Percentiles rank a stretch among this genome's conserved stretches.
Evolutionary conservation across 2,888 invertebrate species (phyloP).

Genomic region (Drosophila engyochracea): DNA sequence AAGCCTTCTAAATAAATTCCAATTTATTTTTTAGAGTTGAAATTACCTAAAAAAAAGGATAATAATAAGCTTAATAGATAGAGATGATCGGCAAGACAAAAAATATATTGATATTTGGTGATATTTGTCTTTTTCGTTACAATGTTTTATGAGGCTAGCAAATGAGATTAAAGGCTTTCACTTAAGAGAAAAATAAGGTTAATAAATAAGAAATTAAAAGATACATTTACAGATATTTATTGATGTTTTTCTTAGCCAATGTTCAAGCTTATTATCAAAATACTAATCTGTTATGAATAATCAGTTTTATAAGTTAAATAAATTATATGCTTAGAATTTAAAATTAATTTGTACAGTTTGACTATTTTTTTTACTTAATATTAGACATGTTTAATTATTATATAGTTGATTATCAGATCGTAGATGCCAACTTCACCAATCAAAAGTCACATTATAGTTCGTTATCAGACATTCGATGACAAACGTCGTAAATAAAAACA

Average conservation of each 20-base stretch:
- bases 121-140: background rate
- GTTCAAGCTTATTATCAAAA: background rate
- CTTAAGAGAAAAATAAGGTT: background rate
- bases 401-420: background rate
- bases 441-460: background rate
- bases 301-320: background rate
- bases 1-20: background rate
- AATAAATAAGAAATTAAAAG: background rate
- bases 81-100: background rate
- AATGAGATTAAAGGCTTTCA: slow-evolving; percentile 12
- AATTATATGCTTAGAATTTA: background rate
- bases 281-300: background rate
- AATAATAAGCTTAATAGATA: background rate
- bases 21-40: background rate
- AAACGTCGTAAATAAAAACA: slow-evolving; percentile 57
- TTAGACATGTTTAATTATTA: background rate
- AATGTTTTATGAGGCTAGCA: slow-evolving; percentile 35
- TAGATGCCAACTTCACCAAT: background rate
- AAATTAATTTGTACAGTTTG: background rate
- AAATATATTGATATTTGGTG: background rate
- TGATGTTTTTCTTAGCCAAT: background rate
- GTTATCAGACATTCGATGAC: slow-evolving; percentile 3
- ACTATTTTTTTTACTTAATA: background rate
- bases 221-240: background rate
- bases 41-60: background rate